Conservation (phyloP, 2,797 vertebrate species). For the Vultur gryphus region DNA sequence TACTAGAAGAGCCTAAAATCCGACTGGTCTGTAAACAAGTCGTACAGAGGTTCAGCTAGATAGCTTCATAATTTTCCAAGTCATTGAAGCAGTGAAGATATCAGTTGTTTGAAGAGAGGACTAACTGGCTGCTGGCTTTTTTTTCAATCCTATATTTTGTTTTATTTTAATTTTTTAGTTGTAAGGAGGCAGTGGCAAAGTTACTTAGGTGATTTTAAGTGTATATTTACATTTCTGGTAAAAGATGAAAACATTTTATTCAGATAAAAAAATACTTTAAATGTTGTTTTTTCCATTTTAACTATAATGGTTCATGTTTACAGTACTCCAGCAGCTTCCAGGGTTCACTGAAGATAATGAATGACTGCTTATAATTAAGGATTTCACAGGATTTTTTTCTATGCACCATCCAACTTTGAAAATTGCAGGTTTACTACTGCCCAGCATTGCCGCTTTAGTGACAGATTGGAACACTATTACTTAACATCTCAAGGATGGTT, state of each 20-base stretch:
- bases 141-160: background rate
- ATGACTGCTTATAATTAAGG: background rate
- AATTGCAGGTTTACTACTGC: background rate
- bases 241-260: background rate
- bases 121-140: background rate
- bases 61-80: constrained; percentile 51
- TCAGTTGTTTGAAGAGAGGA: constrained; percentile 5
- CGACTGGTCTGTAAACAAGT: constrained; percentile 11
- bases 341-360: background rate
- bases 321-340: background rate
- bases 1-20: constrained; percentile 5
- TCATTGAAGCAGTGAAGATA: constrained; percentile 25
- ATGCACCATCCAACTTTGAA: background rate
- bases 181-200: background rate
- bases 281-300: background rate
- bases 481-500: background rate
- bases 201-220: background rate
- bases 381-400: background rate
- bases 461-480: background rate
- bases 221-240: background rate
- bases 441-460: background rate
- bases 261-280: background rate
- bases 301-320: background rate
- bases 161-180: background rate
- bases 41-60: background rate